These are phyloP conservation scores for Vidua macroura DNA, from an alignment of 2,113 vertebrate species.

Conservation along the genomic window DNA sequence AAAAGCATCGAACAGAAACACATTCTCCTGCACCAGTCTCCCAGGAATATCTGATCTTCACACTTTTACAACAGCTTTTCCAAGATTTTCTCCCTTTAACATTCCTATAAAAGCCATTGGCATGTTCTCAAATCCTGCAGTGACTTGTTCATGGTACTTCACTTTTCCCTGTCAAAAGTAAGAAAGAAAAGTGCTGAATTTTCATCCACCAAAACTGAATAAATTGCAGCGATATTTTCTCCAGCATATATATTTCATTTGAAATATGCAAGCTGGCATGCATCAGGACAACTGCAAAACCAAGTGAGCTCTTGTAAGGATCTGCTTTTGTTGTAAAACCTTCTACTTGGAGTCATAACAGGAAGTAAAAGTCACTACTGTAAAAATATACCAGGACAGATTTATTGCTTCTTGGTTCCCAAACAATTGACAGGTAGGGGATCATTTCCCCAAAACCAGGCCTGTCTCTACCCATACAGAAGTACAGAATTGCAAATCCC, in stretches of 20 bases:
- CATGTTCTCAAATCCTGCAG: conserved; percentile 88
- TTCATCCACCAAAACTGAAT: background rate
- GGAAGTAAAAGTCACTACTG: background rate
- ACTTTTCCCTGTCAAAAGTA: conserved; percentile 79
- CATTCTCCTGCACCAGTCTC: accelerated
- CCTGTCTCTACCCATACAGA: background rate
- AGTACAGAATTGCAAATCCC: background rate
- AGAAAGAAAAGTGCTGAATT: background rate
- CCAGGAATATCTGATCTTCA: conserved; percentile 46
- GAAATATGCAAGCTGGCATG: background rate
- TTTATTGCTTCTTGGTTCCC: background rate
- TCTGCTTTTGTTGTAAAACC: background rate
- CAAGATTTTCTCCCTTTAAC: conserved; percentile 83
- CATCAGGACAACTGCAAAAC: background rate
- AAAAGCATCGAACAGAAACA: background rate
- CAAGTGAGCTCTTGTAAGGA: background rate
- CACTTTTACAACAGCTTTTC: conserved; percentile 82
- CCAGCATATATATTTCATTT: background rate
- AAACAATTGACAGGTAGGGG: background rate
- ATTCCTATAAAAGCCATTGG: conserved; percentile 86
- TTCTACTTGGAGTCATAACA: background rate
- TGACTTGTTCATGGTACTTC: conserved; percentile 77
- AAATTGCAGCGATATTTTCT: background rate
- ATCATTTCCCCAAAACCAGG: background rate
- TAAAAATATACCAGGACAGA: background rate